phyloP scores from a whole-genome alignment of 2,113 vertebrate species.

The Galbula dea region DNA sequence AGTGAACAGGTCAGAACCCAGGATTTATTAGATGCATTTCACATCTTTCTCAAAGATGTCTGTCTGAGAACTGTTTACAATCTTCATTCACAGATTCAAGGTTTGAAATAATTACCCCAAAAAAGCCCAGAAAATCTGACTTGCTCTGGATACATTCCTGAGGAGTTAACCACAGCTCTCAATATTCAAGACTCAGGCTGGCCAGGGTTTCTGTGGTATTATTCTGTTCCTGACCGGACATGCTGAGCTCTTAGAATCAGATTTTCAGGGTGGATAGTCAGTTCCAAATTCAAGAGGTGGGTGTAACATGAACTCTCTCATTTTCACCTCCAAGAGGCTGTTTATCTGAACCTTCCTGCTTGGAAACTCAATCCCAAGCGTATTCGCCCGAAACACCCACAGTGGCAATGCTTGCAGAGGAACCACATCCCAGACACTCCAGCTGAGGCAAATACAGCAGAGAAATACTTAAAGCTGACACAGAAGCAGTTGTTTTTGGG shows the following conservation, averaged over 20 bases:
- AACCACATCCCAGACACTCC: neutral
- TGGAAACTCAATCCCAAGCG: neutral
- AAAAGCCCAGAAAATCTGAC: neutral
- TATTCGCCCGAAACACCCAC: neutral
- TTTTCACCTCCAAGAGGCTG: conserved; percentile 43
- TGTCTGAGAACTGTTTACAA: neutral
- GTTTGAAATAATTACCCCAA: neutral
- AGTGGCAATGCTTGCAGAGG: neutral
- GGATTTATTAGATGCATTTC: neutral
- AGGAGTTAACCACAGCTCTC: neutral
- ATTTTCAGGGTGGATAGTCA: conserved; percentile 18
- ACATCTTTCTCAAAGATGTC: neutral
- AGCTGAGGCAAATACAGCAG: neutral
- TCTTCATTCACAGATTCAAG: neutral
- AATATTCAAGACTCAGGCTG: neutral
- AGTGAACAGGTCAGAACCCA: neutral
- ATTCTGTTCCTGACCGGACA: conserved; percentile 25
- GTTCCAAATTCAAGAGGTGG: conserved; percentile 39
- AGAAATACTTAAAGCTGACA: neutral
- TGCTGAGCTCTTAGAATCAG: conserved; percentile 19
- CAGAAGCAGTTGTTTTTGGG: neutral
- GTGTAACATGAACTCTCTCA: conserved; percentile 15
- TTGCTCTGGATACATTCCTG: neutral
- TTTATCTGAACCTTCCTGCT: conserved; percentile 30
- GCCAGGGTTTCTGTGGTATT: neutral